Base-by-base conservation (phyloP, 2,113 vertebrate genomes). In the Eulacestoma nigropectus region DNA sequence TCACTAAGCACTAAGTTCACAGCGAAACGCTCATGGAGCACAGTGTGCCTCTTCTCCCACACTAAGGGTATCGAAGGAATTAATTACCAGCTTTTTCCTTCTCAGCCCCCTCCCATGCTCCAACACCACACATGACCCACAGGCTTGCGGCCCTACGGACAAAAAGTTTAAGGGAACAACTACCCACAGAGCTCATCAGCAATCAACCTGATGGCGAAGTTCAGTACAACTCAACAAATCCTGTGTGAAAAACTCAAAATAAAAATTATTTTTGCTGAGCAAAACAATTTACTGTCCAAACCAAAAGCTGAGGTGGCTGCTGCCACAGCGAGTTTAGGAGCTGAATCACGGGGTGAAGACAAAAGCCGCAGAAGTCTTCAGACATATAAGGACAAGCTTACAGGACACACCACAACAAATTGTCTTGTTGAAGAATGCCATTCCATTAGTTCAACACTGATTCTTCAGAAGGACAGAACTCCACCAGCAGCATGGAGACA, bases 101-200 rank as follows among this genome's bases (percentile, higher is more conserved):
- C 42, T 56, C 5, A 5, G 9, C 7, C 2, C 6, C 7, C 11
- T 42, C 16, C 67, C 41, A 33, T 3, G 65, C 20, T 8, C 7
- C 26, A 33, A 23, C 0, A 2, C 4, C n/a, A 56, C 1, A 35
- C 2, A 37, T 5, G 12, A 55, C 14, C 13, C 27, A 35, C 0
- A 39, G 6, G 27, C 19, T 39, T 29, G 5, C 60, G 42, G 26
- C n/a, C 7, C 33, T 23, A 53, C 0, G 25, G 16, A 33, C 14
- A 33, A 21, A 44, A 67, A 25, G 18, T 2, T 13, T 29, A 53
- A 39, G 32, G 21, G 14, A n/a, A 62, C 21, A 78, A 12, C 15
- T 16, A 18, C 19, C 18, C 25, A 17, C 3, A 8, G 39, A 78
- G 17, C 20, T 64, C 8, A 53, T 12, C 25, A 84, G 50, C 53